Evolutionary conservation across 1,140 invertebrate genomes (phyloP).

Genomic region (Battus philenor): DNA sequence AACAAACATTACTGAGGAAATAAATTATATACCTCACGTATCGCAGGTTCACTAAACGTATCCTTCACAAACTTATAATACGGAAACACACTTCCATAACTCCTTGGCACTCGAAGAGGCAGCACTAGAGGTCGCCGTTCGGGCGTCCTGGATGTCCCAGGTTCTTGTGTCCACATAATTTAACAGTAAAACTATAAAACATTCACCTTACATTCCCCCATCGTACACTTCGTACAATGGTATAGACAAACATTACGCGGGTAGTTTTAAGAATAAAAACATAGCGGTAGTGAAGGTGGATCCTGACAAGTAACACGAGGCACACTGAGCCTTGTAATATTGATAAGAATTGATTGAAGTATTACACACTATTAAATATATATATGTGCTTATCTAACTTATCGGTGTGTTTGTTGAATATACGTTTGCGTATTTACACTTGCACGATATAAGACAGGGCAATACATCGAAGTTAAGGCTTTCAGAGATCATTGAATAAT

Average conservation of each 20-base stretch:
- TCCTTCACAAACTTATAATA: slow-evolving; percentile 71
- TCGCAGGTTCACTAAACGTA: slow-evolving; percentile 40
- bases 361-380: slow-evolving; percentile 48
- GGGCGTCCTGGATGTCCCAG: slow-evolving; percentile 29
- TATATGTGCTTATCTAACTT: slow-evolving; percentile 57
- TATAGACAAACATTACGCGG: slow-evolving; percentile 12
- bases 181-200: slow-evolving; percentile 15
- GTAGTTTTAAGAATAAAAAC: slow-evolving; percentile 18
- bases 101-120: slow-evolving; percentile 54
- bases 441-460: too few relatives aligned
- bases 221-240: not conserved
- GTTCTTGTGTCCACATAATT: slow-evolving; percentile 27
- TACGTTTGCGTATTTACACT: slow-evolving; percentile 24
- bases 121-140: slow-evolving; percentile 41
- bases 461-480: too few relatives aligned
- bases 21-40: slow-evolving; percentile 55
- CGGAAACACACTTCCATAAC: slow-evolving; percentile 70
- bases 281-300: not conserved
- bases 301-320: slow-evolving; percentile 11
- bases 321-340: slow-evolving; percentile 25
- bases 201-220: slow-evolving; percentile 1
- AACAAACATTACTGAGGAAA: too few relatives aligned
- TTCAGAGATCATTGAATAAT: too few relatives aligned
- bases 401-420: slow-evolving; percentile 55
- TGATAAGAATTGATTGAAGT: slow-evolving; percentile 64